Conservation (phyloP, 1,140 invertebrate species). For the Pogonomyrmex californicus region DNA sequence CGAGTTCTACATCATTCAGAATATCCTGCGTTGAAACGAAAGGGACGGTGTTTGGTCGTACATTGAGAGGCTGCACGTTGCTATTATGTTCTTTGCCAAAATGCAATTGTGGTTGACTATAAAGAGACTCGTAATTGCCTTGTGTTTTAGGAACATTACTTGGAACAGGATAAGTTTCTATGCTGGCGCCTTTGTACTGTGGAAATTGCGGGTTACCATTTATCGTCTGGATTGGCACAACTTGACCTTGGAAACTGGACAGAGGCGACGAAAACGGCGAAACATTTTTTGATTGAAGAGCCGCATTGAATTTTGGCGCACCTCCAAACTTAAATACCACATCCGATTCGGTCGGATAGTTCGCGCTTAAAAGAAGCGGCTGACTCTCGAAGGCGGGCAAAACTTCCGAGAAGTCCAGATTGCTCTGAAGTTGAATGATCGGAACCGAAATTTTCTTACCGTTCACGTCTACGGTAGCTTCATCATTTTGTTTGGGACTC, state of each 20-base stretch:
- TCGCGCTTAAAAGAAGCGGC: constrained; percentile 71
- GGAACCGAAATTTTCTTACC: constrained; percentile 67
- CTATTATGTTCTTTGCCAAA: constrained; percentile 67
- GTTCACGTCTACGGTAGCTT: constrained; percentile 47
- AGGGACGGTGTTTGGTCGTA: constrained; percentile 33
- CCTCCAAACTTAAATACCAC: constrained; percentile 70
- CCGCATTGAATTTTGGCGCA: constrained; percentile 45
- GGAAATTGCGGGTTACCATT: constrained; percentile 74
- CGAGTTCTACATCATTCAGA: constrained; percentile 81
- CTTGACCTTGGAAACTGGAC: constrained; percentile 73
- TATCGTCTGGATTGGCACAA: constrained; percentile 72
- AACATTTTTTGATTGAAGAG: constrained; percentile 39
- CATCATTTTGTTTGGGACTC: constrained; percentile 9
- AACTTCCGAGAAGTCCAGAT: constrained; percentile 58
- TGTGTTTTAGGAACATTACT: constrained; percentile 41
- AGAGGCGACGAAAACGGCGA: constrained; percentile 64
- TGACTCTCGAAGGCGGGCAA: constrained; percentile 69
- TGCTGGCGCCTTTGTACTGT: constrained; percentile 73
- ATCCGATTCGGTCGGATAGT: constrained; percentile 70
- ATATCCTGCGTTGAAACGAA: constrained; percentile 75
- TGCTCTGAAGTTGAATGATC: constrained; percentile 69
- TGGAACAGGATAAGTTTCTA: constrained; percentile 53
- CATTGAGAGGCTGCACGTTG: not conserved
- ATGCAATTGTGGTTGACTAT: constrained; percentile 81
- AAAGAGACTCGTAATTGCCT: constrained; percentile 77